A percentile compares a stretch with the other conserved stretches of the same genome.
These are phyloP conservation scores for Mustela nigripes DNA, from an alignment of 2,113 vertebrate genomes.

Conservation along the genomic window DNA sequence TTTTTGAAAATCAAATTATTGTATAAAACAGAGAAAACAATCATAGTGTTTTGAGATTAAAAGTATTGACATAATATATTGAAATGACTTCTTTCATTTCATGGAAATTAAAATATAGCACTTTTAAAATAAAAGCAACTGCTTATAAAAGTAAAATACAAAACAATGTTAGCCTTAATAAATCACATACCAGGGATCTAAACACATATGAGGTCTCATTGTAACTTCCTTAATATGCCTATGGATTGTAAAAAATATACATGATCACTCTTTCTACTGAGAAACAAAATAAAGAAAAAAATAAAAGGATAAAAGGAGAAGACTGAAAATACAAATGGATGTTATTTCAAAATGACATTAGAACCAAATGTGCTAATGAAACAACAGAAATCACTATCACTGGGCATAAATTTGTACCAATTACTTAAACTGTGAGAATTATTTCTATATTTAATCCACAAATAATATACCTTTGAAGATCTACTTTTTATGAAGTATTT, in stretches of 20 bases:
- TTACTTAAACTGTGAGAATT: not conserved
- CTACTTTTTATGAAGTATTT: not conserved
- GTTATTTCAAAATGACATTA: not conserved
- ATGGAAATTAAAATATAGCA: not conserved
- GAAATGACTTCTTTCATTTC: not conserved
- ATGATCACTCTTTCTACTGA: not conserved
- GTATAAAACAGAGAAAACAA: not conserved
- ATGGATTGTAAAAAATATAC: not conserved
- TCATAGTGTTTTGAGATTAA: not conserved
- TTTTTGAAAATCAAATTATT: not conserved
- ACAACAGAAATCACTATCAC: not conserved
- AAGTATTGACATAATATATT: not conserved
- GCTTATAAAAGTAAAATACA: not conserved
- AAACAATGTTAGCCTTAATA: not conserved
- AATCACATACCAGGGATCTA: not conserved
- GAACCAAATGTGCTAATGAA: not conserved
- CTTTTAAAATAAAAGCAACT: not conserved
- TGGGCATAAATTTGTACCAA: not conserved
- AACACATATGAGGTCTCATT: no score
- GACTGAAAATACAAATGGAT: not conserved
- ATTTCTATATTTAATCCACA: not conserved
- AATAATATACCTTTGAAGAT: not conserved
- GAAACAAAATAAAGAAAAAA: not conserved
- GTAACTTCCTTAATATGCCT: not conserved
- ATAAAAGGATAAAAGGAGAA: not conserved